Evolutionary conservation across 2,113 vertebrate genomes (phyloP), one percentile per base, ranked within the genome.

Genomic region (Leucosticte australis): DNA sequence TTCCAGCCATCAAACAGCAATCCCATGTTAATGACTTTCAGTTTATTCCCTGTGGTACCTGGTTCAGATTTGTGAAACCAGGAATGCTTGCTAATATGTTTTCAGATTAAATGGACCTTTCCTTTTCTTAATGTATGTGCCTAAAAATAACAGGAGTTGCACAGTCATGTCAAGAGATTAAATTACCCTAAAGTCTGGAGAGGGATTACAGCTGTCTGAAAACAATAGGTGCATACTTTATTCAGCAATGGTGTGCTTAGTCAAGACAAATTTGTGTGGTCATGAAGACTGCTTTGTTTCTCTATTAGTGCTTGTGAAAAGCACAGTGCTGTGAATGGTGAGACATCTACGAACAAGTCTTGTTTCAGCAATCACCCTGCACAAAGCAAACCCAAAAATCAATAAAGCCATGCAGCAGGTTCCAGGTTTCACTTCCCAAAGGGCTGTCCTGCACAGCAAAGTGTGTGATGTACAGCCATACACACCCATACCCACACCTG

Each of bases 41-140:
- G n/a, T 31, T 90, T 67, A 89, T 73, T 92, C 78, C 89, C 93
- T 57, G 28, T 0, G 0, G 81, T 92, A 94, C 78, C 33, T 39
- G 70, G n/a, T 64, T 91, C 87, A 83, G 78, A 94, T 89, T 37
- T 87, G 81, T 80, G 63, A 89, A 87, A 93, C 49, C 74, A 79
- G 42, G 53, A 94, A 94, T 64, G 60, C 53, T 94, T 76, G 60
- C 77, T 97, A 95, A 94, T 91, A 87, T 79, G 89, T 96, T 94
- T 96, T 96, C 74, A 65, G 49, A 95, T 95, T 94, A 95, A 96
- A 97, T 96, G 57, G 69, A 57, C 83, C 87, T 92, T 96, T 91
- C 88, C 47, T 96, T 94, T 82, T 84, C 52, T n/a, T 92, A 89
- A 93, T 68, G 52, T 78, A 44, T 10, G 14, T 71, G 62, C 65